Evolutionary conservation across 37 sponge, comb jelly and placozoan species (phyloP), one percentile per base, ranked within the genome.

Genomic region (Hormiphora californensis): DNA sequence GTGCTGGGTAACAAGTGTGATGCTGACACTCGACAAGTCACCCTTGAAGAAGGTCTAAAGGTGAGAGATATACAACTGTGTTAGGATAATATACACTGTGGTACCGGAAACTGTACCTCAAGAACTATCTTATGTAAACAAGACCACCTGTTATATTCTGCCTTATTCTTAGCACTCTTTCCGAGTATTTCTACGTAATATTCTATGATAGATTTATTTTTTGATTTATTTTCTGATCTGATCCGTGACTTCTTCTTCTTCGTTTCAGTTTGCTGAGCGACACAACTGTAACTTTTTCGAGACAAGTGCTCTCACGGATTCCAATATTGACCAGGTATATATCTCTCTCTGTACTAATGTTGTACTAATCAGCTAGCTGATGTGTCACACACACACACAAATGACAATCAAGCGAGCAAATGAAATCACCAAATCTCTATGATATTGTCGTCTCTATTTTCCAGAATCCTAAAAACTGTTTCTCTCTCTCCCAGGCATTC

Each of bases 211-310:
- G 53, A 17, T 49, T 15, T 9, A 49, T 17, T 15, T 49, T 49
- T 49, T 9, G 53, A 49, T 9, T 15, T 15, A 49, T 15, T 15
- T 15, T 49, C 9, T 49, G 12, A 49, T 49, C 9, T 49, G n/a
- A n/a, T n/a, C n/a, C n/a, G n/a, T n/a, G n/a, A n/a, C n/a, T n/a
- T n/a, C n/a, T n/a, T n/a, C n/a, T n/a, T n/a, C 9, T 57, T 57
- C 7, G 5, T 57, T 57, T 57, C 61, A 57, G 61, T 57, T 28
- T 30, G 61, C 61, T 28, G 30, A 57, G 61, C n/a, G n/a, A 30
- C 61, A 57, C 61, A 57, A 57, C 61, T 57, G 61, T 12, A 57
- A 57, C 61, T 57, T 57, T 12, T 57, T 57, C 61, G 61, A 57
- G 27, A 57, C 61, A 57, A 57, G 61, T 30, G 61, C 61, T 5